Percentiles rank a stretch among this genome's conserved stretches.
phyloP scores from a whole-genome alignment of 2,888 invertebrate species.

The Xestia ashworthii region DNA sequence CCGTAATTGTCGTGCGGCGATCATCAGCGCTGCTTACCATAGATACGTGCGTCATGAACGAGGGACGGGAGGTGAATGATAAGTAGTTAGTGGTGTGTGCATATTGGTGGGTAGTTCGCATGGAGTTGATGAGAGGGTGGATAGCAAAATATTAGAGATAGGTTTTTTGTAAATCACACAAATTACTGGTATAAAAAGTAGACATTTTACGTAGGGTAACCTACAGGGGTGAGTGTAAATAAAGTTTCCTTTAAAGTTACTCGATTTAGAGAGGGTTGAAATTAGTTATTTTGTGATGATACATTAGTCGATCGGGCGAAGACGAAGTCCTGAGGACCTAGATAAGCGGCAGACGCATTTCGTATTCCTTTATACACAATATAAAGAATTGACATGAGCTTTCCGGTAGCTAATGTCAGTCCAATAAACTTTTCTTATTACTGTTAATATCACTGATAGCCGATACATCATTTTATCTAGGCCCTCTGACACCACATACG shows the following conservation, averaged over 20 bases:
- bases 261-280: background rate
- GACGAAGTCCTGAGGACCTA: background rate
- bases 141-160: background rate
- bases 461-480: background rate
- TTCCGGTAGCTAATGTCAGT: background rate
- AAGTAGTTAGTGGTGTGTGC: conserved; percentile 34
- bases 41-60: conserved; percentile 64
- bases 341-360: background rate
- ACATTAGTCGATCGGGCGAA: background rate
- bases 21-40: conserved; percentile 56
- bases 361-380: background rate
- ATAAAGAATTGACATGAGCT: background rate
- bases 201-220: background rate
- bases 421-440: background rate
- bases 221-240: background rate
- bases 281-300: background rate
- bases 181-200: too few species aligned
- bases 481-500: background rate
- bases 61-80: conserved; percentile 49
- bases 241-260: background rate
- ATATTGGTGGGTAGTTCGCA: conserved; percentile 41
- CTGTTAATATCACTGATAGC: background rate
- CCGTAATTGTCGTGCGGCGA: conserved; percentile 63
- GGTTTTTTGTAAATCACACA: background rate
- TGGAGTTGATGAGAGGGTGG: background rate